Base-by-base conservation (phyloP, 2,797 vertebrate species). In the Onychomys arenicola region DNA sequence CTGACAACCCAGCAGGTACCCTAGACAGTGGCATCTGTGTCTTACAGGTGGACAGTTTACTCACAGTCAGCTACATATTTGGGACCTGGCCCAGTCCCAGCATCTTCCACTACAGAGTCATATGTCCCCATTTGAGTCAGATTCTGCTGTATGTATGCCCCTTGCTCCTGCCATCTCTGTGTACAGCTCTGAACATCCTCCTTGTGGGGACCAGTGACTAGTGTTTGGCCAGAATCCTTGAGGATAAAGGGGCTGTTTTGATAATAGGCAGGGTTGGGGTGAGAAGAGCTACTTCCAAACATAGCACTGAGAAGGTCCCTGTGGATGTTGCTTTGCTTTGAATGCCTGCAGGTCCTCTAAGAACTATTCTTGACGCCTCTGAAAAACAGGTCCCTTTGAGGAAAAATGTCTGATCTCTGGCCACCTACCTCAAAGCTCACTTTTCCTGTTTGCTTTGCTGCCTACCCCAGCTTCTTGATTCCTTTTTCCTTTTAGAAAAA, bases 281-380 rank as follows among this genome's bases (percentile, higher is more conserved):
- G 91, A 87, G 49, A 89, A 77, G 75, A 91, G 87, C 95, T 43
- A 91, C 67, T 97, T 96, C 91, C 84, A 96, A 94, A 97, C 92
- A 86, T 90, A 97, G 91, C 63, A 13, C 29, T 1, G 85, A 91
- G 65, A 81, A 61, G 65, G 2, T 25, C 84, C 90, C 96, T 11
- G 73, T 67, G 43, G 94, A 43, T 59, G 87, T 65, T 46, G 46
- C 77, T 94, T 86, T 82, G 75, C 78, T 86, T 75, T 67, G 86
- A 82, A 69, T 0, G 27, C 67, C 75, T 78, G 67, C n/a, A 81
- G 63, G 80, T 80, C 94, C 17, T 5, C 71, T 16, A 55, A 94
- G 61, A 59, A 43, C 90, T 97, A 76, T 97, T 96, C 95, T 69
- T 46, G 78, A 71, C 16, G 17, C 84, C 63, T 96, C 89, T 78